These are phyloP conservation scores for Lochmaea crataegi DNA, from an alignment of 2,888 invertebrate genomes.

Conservation along the genomic window DNA sequence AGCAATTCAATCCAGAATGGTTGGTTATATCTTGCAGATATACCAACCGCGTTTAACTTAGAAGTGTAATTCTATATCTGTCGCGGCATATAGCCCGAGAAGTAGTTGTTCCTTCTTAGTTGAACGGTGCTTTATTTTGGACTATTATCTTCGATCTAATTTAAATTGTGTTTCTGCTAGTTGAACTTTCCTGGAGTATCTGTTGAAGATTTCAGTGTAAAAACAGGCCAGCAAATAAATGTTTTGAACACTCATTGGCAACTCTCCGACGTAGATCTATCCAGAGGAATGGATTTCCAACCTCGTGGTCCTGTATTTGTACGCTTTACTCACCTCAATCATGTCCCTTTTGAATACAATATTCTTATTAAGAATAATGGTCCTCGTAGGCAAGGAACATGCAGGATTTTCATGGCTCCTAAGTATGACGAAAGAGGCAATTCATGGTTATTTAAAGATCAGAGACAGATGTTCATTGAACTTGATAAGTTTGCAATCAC, in stretches of 20 bases:
- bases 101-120: no score
- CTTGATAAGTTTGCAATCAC: slow-evolving; percentile 77
- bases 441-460: slow-evolving; percentile 72
- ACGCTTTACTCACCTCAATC: slow-evolving; percentile 80
- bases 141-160: no score
- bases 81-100: no score
- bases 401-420: slow-evolving; percentile 78
- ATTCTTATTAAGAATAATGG: slow-evolving; percentile 62
- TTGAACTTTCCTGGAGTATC: slow-evolving; percentile 74
- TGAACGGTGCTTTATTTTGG: no score
- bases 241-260: slow-evolving; percentile 80
- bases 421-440: slow-evolving; percentile 74
- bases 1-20: no score
- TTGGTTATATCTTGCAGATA: no score
- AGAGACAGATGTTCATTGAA: slow-evolving; percentile 76
- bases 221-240: slow-evolving; percentile 68
- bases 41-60: no score
- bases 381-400: slow-evolving; percentile 69
- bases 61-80: no score
- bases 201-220: slow-evolving; percentile 70
- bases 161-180: slow-evolving; percentile 59
- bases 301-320: slow-evolving; percentile 76
- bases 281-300: slow-evolving; percentile 84
- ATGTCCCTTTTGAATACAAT: slow-evolving; percentile 76
- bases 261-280: slow-evolving; percentile 80